These are phyloP conservation scores for Caenorhabditis afra DNA, from an alignment of 2,888 invertebrate genomes.

Conservation along the genomic window DNA sequence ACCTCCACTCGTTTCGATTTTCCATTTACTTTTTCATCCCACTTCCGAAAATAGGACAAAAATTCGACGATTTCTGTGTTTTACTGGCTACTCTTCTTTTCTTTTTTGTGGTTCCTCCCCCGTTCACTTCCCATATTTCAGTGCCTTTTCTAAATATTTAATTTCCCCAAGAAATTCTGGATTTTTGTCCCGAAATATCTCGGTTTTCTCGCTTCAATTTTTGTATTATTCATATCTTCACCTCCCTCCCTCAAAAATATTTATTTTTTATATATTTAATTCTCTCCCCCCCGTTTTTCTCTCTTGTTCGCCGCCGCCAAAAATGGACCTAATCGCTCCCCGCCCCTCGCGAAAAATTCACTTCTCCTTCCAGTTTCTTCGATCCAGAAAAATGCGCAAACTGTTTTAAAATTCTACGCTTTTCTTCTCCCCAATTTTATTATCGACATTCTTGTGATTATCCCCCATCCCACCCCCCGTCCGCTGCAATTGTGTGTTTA, in stretches of 20 bases:
- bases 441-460: constrained; percentile 2
- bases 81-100: not conserved
- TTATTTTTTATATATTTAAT: constrained; percentile 30
- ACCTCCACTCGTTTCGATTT: constrained; percentile 3
- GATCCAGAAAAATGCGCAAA: constrained; percentile 5
- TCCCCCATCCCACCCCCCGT: no score
- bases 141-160: constrained; percentile 32
- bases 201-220: constrained; percentile 37
- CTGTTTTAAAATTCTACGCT: constrained; percentile 31
- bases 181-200: constrained; percentile 44
- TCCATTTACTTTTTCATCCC: not conserved
- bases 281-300: constrained; percentile 7
- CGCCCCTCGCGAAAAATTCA: not conserved
- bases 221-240: constrained; percentile 37
- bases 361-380: constrained; percentile 4
- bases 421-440: constrained; percentile 8
- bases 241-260: not conserved
- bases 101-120: constrained; percentile 6
- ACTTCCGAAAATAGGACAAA: constrained; percentile 32
- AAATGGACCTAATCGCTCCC: constrained; percentile 18
- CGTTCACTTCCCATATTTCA: constrained; percentile 34
- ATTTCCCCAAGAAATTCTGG: constrained; percentile 18
- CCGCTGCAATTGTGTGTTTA: no score
- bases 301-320: constrained; percentile 20
- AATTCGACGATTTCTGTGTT: constrained; percentile 1